phyloP scores from a whole-genome alignment of 2,797 vertebrate genomes.

The Hylomyscus alleni region DNA sequence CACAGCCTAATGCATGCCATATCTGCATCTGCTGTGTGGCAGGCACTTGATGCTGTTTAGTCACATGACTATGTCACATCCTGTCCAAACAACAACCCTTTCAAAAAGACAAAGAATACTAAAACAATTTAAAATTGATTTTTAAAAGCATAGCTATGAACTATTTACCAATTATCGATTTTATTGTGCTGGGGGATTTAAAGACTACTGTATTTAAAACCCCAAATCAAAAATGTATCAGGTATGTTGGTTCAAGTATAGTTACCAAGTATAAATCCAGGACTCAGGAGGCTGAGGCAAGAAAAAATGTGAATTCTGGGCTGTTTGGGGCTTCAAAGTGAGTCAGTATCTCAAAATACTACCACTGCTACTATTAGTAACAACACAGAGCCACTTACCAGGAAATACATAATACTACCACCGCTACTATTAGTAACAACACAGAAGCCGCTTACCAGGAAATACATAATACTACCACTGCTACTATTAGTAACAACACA shows the following conservation, averaged over 20 bases:
- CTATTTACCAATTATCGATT: background rate
- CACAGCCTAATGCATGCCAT: background rate
- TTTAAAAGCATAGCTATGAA: conserved; percentile 42
- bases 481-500: background rate
- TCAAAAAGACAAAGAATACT: background rate
- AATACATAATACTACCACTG: background rate
- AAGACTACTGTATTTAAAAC: background rate
- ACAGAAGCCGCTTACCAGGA: conserved; percentile 10
- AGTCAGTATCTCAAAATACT: background rate
- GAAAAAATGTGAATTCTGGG: background rate
- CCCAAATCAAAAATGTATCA: background rate
- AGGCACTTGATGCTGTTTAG: background rate
- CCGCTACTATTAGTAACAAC: background rate
- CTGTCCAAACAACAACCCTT: background rate
- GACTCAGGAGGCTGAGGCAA: background rate
- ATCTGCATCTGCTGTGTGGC: background rate
- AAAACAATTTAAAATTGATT: conserved; percentile 43
- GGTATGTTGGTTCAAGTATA: background rate
- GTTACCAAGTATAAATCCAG: background rate
- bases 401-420: conserved; percentile 38
- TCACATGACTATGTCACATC: background rate
- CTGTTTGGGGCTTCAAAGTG: background rate
- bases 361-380: background rate
- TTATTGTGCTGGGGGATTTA: background rate
- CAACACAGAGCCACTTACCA: background rate